Base-by-base conservation (phyloP, 2,797 vertebrate species). In the Myotis myotis region DNA sequence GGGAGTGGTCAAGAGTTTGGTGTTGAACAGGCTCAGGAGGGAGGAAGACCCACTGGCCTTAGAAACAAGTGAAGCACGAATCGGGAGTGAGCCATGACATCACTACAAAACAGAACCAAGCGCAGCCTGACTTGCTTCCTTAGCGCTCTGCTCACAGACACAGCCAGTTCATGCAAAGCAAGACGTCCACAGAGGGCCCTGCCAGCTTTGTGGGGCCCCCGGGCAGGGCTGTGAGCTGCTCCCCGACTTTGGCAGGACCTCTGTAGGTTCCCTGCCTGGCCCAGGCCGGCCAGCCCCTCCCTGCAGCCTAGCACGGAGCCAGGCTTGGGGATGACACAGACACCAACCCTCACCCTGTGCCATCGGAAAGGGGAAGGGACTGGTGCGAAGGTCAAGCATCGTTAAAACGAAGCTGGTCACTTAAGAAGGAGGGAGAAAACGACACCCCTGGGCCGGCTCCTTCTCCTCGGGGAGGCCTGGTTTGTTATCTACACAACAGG, bases 251-350 rank as follows among this genome's bases (percentile, higher is more conserved):
- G 28, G 25, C 19, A 16, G 74, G 79, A 36, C 64, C 90, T 91
- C 38, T 2, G 30, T 0, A 17, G 94, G 97, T 30, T 44, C 44
- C 3, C 95, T 5, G 76, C 81, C 51, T 10, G 94, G 95, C 95
- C 97, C 89, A 96, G 95, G 83, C 51, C 62, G 87, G 82, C 76
- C 96, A 96, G 88, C 93, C 92, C 95, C 97, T 68, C 95, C 95
- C 96, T 71, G 87, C 8, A 96, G 97, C 96, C 97, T 89, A 44
- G 87, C 89, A 88, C 79, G 79, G 25, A 1, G 75, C 51, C 23
- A 96, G 68, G 60, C 68, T 88, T 85, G 75, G 94, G 97, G 96
- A 92, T 85, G 44, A 47, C 19, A 70, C 62, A 66, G 91, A 91
- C 36, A 23, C 33, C 51, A 62, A 80, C 57, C 41, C 7, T 6